phyloP scores from a whole-genome alignment of 2,888 invertebrate genomes.

The Arge pagana region DNA sequence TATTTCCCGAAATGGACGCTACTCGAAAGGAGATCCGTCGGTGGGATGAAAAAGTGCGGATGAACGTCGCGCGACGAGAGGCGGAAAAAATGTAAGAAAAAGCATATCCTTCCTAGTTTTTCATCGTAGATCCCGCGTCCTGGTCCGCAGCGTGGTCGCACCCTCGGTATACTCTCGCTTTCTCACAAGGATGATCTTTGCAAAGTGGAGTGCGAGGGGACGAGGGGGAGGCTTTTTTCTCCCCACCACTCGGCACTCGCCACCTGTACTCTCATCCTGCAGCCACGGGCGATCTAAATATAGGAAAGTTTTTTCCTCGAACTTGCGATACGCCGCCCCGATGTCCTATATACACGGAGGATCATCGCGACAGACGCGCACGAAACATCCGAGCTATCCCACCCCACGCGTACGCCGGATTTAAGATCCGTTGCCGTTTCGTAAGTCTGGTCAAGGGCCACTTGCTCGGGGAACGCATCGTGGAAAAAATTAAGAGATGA shows the following conservation, averaged over 20 bases:
- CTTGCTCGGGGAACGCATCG: too few relatives aligned
- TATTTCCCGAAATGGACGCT: neutral
- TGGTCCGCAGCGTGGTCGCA: neutral
- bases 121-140: slow-evolving; percentile 1
- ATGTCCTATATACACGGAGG: slow-evolving; percentile 35
- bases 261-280: slow-evolving; percentile 29
- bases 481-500: slow-evolving; percentile 16
- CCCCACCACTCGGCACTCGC: too few relatives aligned
- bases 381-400: neutral
- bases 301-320: slow-evolving; percentile 33
- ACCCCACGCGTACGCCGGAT: neutral
- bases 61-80: too few relatives aligned
- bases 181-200: slow-evolving; percentile 45
- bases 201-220: too few relatives aligned
- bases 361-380: too few relatives aligned
- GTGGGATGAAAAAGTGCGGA: too few relatives aligned
- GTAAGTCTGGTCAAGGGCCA: slow-evolving; percentile 21
- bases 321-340: slow-evolving; percentile 29
- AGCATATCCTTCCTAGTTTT: slow-evolving; percentile 22
- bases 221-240: neutral
- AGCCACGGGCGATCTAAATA: slow-evolving; percentile 33
- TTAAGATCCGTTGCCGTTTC: too few relatives aligned
- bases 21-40: neutral
- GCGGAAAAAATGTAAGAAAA: neutral
- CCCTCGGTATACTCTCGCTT: slow-evolving; percentile 31